phyloP scores from a whole-genome alignment of 2,113 vertebrate genomes.

The Shinisaurus crocodilurus region DNA sequence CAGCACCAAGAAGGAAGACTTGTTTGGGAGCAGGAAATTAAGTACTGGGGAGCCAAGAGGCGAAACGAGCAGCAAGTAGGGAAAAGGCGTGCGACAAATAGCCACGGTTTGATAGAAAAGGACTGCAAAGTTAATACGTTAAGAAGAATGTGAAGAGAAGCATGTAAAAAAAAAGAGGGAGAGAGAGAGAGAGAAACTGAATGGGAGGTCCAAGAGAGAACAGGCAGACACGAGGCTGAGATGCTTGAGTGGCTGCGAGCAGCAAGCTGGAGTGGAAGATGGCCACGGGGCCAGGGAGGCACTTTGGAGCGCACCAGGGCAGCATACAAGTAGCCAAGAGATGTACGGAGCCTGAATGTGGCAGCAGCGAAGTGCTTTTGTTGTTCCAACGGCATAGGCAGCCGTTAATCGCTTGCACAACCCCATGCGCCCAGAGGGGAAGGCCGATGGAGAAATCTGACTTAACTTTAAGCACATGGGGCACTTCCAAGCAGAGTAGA shows the following conservation, averaged over 20 bases:
- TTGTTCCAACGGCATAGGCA: not conserved
- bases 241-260: not conserved
- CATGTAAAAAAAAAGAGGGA: not conserved
- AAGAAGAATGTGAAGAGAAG: not conserved
- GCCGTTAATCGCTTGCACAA: slow-evolving; percentile 13
- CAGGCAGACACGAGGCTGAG: not conserved
- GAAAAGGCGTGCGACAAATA: not conserved
- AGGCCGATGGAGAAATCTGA: slow-evolving; percentile 6
- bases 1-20: slow-evolving; percentile 34
- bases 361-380: not conserved
- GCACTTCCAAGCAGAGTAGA: not conserved
- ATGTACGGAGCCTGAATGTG: too few relatives aligned
- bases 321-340: not conserved
- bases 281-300: not conserved
- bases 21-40: slow-evolving; percentile 12
- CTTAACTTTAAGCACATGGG: not conserved
- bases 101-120: not conserved
- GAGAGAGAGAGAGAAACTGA: not conserved
- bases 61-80: not conserved
- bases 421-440: not conserved
- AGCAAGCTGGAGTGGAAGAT: not conserved
- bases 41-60: not conserved
- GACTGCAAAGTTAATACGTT: not conserved
- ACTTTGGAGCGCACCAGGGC: too few relatives aligned
- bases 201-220: not conserved